These are phyloP conservation scores for Ianthella basta DNA, from an alignment of 37 sponge, comb jelly and placozoan species.

Conservation along the genomic window DNA sequence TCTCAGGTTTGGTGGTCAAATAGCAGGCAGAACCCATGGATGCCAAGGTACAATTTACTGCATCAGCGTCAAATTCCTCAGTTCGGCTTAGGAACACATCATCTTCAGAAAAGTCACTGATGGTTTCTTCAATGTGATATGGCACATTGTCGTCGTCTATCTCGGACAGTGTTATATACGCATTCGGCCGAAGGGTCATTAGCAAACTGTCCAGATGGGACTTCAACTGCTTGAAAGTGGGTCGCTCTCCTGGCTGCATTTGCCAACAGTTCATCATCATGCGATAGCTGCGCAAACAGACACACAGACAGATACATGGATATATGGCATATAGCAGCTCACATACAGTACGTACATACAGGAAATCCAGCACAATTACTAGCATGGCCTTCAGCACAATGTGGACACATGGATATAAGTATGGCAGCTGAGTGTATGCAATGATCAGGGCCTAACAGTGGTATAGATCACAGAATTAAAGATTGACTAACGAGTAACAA, in stretches of 20 bases:
- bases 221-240: background rate
- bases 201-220: background rate
- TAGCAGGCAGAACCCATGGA: background rate
- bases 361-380: background rate
- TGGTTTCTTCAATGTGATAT: background rate
- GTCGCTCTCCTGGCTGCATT: background rate
- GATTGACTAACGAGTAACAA: too few species aligned
- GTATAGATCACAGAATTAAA: too few species aligned
- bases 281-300: background rate
- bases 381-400: background rate
- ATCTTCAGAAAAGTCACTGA: background rate
- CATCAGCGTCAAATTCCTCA: background rate
- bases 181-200: background rate
- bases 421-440: background rate
- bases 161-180: background rate
- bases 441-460: background rate
- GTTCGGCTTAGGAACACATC: background rate
- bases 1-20: background rate
- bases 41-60: background rate
- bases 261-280: constrained; percentile 2
- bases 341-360: background rate
- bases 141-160: constrained; percentile 11
- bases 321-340: background rate
- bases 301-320: constrained; percentile 12
- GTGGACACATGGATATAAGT: background rate